Evolutionary conservation across 2,113 vertebrate species (phyloP), one percentile per base, ranked within the genome.

Genomic region (Isichthys henryi): DNA sequence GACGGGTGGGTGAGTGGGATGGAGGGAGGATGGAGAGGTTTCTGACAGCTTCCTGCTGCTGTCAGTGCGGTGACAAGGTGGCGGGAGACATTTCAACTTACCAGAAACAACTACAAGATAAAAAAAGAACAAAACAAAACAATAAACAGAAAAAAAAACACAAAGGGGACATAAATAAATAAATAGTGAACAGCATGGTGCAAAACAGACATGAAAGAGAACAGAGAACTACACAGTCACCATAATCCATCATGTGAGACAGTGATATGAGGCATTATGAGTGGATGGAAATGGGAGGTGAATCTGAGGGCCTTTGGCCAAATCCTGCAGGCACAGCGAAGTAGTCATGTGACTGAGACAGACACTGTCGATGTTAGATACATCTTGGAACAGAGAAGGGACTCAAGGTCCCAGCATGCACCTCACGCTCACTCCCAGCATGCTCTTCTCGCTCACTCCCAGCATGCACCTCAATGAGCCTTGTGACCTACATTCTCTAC

Each of bases 71-170:
- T 96, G 96, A 97, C 97, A 96, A 96, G 97, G 97, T 98, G 97
- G 97, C 94, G 95, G 97, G 97, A 96, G 98, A 98, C 97, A 98
- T 97, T 96, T 98, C 97, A 98, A 99, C 98, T 99, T 99, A 99
- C 98, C 98, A 98, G 98, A 99, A 95, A 97, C 94, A 96, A 99
- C 98, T 99, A 97, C 97, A 99, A 98, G 93, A 91, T 96, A 94
- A 96, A 96, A 97, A 97, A 97, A 99, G 98, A 93, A 90, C 96
- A 94, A 96, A 96, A 97, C 96, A 95, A 39, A 39, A 39, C 39
- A 39, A 96, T 92, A 97, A 96, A 97, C 95, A 95, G 96, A 96
- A 97, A 94, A 97, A 94, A 39, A 95, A 96, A 96, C 94, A 95
- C 96, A 96, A 96, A 96, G 92, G 89, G 90, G 90, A 15, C 86